Evolutionary conservation across 2,888 invertebrate genomes (phyloP), one percentile per base, ranked within the genome.

Genomic region (Dexiosoma caninum): DNA sequence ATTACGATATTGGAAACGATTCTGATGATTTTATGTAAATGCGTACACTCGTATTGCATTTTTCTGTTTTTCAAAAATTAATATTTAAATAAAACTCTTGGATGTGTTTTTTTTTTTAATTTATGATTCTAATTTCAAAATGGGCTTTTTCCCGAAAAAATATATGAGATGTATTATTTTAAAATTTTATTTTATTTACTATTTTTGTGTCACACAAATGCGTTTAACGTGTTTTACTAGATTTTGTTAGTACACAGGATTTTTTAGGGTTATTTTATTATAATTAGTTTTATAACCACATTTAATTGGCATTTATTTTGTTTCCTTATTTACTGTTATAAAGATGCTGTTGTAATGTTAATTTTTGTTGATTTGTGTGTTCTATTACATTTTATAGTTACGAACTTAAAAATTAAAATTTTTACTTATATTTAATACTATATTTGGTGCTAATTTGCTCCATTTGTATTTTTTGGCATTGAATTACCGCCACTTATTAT

Each of bases 1-100:
- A 96, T 88, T 93, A 93, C 89, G 95, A 94, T 86, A 93, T 94
- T 89, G 97, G 96, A 64, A 96, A 97, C 90, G 97, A 97, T 91
- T 97, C 97, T n/a, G 97, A 97, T 91, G 97, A 96, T 86, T 97
- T 97, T 91, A 97, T 97, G 97, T 97, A 92, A 81, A 42, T 59
- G 30, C 21, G 27, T 6, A 27, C 27, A 59, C 49, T 40, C 16
- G 4, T 62, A n/a, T 32, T 30, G 10, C 1, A 5, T 6, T 27
- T 14, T 12, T 49, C 7, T 49, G 12, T 8, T 51, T 27, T 51
- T 30, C 8, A 14, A 51, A 51, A 30, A 51, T 3, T 8, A 30
- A 51, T 30, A 30, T n/a, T n/a, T n/a, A n/a, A n/a, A n/a, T n/a
- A n/a, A n/a, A n/a, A n/a, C n/a, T n/a, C n/a, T n/a, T n/a, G n/a